Evolutionary conservation across 2,797 vertebrate species (phyloP).

Genomic region (Sebastes hubbsi): DNA sequence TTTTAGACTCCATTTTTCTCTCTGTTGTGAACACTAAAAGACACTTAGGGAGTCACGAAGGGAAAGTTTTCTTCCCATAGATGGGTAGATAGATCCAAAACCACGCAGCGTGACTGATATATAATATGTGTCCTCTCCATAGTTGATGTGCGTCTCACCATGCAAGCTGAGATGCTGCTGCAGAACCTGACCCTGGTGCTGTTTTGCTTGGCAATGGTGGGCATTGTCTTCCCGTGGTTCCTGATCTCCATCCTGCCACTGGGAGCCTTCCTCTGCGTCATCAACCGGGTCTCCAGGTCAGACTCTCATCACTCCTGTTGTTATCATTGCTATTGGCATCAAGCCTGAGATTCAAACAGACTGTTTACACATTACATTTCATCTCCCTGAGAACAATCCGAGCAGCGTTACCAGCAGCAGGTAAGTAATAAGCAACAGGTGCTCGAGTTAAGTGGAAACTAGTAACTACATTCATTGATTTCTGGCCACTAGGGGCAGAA

Average conservation of each 20-base stretch:
- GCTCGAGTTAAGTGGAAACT: not conserved
- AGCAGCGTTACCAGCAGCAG: not conserved
- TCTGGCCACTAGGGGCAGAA: not conserved
- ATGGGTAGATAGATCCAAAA: not conserved
- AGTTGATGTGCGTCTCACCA: slow-evolving; percentile 87
- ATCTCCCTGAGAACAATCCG: not conserved
- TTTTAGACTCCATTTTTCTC: not conserved
- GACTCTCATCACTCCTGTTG: slow-evolving; percentile 3
- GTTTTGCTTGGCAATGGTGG: slow-evolving; percentile 84
- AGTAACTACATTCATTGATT: not conserved
- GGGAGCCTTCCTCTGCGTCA: slow-evolving; percentile 78
- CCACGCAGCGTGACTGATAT: slow-evolving; percentile 22
- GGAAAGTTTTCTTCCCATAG: not conserved
- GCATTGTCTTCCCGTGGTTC: slow-evolving; percentile 87
- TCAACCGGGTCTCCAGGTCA: slow-evolving; percentile 86
- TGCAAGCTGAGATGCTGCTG: slow-evolving; percentile 86
- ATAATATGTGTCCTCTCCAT: slow-evolving; percentile 17
- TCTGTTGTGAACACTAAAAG: not conserved
- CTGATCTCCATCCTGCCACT: slow-evolving; percentile 84
- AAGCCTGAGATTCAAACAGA: not conserved
- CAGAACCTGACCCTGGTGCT: slow-evolving; percentile 86
- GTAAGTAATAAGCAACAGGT: not conserved
- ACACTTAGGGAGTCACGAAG: not conserved
- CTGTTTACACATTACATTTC: not conserved
- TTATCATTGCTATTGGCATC: not conserved